phyloP scores from a whole-genome alignment of 2,113 vertebrate species.

The Periophthalmodon schlosseri region DNA sequence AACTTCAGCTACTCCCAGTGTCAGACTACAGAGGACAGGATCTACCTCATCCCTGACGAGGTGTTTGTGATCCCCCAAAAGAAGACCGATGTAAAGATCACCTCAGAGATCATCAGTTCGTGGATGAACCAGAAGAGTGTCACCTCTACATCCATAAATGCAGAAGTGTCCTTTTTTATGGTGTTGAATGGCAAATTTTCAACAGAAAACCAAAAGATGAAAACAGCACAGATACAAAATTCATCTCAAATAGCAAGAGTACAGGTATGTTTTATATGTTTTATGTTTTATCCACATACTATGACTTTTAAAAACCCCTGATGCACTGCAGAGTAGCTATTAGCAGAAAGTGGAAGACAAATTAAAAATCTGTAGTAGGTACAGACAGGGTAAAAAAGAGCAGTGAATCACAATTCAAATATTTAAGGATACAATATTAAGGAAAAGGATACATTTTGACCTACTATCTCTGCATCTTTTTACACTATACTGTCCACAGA shows the following conservation, averaged over 20 bases:
- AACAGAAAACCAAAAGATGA: conserved; percentile 78
- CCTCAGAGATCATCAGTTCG: conserved; percentile 85
- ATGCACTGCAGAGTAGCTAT: neutral
- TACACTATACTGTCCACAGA: too few relatives aligned
- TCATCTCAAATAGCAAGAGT: conserved; percentile 81
- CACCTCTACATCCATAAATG: conserved; percentile 81
- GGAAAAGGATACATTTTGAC: too few relatives aligned
- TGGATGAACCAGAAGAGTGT: conserved; percentile 85
- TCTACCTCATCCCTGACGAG: conserved; percentile 88
- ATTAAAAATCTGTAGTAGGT: too few relatives aligned
- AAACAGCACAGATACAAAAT: conserved; percentile 85
- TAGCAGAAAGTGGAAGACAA: too few relatives aligned
- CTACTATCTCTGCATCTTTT: too few relatives aligned
- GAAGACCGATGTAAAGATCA: conserved; percentile 84
- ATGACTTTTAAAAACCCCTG: neutral
- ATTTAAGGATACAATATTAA: too few relatives aligned
- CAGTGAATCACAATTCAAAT: too few relatives aligned
- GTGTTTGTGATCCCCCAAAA: conserved; percentile 86
- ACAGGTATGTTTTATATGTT: conserved; percentile 66
- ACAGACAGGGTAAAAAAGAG: too few relatives aligned
- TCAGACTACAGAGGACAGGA: conserved; percentile 86
- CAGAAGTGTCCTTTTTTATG: conserved; percentile 76
- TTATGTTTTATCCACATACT: too few relatives aligned
- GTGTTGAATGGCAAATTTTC: conserved; percentile 87
- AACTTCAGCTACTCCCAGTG: conserved; percentile 82